Conservation (phyloP, 1,140 invertebrate genomes). For the Camponotus vicinus region DNA sequence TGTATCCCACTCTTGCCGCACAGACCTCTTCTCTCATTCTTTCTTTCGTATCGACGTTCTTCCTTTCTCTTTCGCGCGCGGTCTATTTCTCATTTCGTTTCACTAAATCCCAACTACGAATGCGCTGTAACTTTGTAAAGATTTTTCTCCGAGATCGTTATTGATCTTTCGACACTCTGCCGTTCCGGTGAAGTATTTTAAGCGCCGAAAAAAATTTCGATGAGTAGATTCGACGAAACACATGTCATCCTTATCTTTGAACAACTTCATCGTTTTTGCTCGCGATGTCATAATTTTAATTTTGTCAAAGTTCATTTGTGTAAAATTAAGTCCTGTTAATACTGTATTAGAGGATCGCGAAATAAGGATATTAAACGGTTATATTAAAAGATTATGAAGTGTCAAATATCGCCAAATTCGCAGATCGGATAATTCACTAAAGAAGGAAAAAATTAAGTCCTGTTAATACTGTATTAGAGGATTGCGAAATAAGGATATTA, state of each 20-base stretch:
- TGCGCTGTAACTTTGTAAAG: slow-evolving; percentile 33
- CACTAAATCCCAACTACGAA: slow-evolving; percentile 41
- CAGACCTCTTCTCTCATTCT: slow-evolving; percentile 46
- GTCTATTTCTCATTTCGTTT: slow-evolving; percentile 50
- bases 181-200: slow-evolving; percentile 55
- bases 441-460: not conserved
- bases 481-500: not conserved
- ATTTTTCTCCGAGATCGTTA: slow-evolving; percentile 75
- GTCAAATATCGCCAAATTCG: not conserved
- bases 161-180: slow-evolving; percentile 79
- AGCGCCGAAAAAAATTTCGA: not conserved
- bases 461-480: not conserved
- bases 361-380: not conserved
- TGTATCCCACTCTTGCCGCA: slow-evolving; percentile 77
- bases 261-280: not conserved
- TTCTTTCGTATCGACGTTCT: slow-evolving; percentile 49
- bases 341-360: not conserved
- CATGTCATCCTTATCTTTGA: not conserved
- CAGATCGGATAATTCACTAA: not conserved
- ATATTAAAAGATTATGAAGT: not conserved
- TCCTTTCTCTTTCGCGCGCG: slow-evolving; percentile 54
- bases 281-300: not conserved
- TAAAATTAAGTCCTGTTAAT: not conserved
- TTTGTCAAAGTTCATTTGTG: not conserved
- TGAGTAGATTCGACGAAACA: not conserved